phyloP scores from a whole-genome alignment of 1,140 invertebrate species.

The Saxidomus purpurata region DNA sequence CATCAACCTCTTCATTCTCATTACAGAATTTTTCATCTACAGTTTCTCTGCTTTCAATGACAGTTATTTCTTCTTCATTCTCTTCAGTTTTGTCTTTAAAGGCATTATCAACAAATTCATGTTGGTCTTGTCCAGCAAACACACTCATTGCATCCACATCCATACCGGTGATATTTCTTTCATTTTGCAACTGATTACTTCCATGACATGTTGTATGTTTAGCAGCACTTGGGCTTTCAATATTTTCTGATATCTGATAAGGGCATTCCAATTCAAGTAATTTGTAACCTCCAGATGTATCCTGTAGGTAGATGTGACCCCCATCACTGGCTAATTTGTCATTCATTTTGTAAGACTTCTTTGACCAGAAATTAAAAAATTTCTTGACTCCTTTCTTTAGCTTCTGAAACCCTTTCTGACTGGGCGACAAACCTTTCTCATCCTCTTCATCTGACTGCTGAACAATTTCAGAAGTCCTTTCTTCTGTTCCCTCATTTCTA shows the following conservation, averaged over 20 bases:
- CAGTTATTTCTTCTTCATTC: neutral
- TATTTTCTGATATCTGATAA: neutral
- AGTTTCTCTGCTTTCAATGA: neutral
- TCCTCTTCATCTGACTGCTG: neutral
- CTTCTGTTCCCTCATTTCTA: neutral
- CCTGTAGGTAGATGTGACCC: neutral
- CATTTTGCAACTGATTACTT: neutral
- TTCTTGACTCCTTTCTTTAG: slow-evolving; percentile 3
- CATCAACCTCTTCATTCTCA: neutral
- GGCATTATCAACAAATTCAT: neutral
- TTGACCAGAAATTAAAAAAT: slow-evolving; percentile 17
- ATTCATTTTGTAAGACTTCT: slow-evolving; percentile 6
- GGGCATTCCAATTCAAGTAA: neutral
- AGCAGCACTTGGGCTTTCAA: neutral
- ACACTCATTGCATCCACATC: neutral
- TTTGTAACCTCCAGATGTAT: neutral
- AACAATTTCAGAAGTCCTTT: neutral
- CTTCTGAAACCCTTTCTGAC: neutral
- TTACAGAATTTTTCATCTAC: neutral
- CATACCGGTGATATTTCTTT: neutral
- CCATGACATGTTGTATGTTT: neutral
- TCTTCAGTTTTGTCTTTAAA: neutral
- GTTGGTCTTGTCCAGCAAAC: neutral
- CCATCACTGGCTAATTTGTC: neutral
- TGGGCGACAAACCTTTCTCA: neutral